phyloP scores from a whole-genome alignment of 2,113 vertebrate species.

The Pachycephala philippinensis region DNA sequence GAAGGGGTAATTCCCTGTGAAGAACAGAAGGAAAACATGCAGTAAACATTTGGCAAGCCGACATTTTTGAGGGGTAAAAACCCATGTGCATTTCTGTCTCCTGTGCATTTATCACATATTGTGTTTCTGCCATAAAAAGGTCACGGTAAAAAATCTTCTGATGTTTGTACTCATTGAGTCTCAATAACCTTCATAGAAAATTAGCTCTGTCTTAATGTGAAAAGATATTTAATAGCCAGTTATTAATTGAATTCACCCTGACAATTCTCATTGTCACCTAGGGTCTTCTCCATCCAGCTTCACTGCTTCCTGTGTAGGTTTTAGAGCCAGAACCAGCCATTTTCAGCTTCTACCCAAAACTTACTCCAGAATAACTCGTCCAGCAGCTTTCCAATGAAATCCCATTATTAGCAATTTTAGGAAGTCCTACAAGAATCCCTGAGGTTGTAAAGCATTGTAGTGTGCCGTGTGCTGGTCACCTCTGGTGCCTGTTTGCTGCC shows the following conservation, averaged over 20 bases:
- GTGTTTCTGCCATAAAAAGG: neutral
- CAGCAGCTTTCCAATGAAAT: neutral
- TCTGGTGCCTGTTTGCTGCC: neutral
- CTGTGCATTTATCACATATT: neutral
- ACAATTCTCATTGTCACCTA: neutral
- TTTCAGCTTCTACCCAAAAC: neutral
- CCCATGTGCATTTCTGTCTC: neutral
- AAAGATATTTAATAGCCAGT: neutral
- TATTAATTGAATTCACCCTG: neutral
- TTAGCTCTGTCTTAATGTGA: neutral
- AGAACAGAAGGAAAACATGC: constrained; percentile 7
- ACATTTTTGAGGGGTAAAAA: neutral
- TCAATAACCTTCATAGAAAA: neutral
- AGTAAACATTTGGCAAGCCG: constrained; percentile 7
- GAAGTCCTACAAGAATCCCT: neutral
- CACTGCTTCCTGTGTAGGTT: neutral
- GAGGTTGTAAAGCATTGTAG: neutral
- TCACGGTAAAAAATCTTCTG: neutral
- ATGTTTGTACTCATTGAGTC: neutral
- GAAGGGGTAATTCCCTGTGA: neutral
- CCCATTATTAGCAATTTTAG: neutral
- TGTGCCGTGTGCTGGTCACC: neutral
- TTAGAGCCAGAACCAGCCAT: neutral
- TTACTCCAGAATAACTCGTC: neutral
- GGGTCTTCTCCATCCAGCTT: neutral